Conservation (phyloP, 2,113 vertebrate species). For the Nettapus auritus region DNA sequence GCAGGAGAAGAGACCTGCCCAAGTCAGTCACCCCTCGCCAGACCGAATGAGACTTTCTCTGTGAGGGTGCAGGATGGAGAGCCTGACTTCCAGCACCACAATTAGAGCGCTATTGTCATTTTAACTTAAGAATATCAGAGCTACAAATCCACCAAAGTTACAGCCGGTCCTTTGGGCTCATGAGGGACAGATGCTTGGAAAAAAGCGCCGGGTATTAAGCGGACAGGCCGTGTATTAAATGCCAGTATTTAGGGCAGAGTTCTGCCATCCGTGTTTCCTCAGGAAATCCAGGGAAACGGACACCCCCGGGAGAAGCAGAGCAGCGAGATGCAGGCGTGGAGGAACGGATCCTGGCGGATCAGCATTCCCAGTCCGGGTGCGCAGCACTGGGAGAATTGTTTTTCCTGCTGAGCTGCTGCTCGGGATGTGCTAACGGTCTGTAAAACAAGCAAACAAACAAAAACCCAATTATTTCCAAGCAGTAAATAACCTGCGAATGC, state of each 20-base stretch:
- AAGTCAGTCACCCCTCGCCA: background rate
- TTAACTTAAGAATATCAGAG: background rate
- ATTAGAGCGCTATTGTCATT: background rate
- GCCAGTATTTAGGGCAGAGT: background rate
- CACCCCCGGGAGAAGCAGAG: no score
- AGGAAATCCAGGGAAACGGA: no score
- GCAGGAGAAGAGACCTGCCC: background rate
- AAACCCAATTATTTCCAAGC: background rate
- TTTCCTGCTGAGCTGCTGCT: background rate
- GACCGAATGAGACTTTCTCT: background rate
- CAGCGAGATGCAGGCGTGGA: no score
- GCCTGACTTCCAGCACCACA: background rate
- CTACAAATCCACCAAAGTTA: background rate
- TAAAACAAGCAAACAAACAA: fast-evolving
- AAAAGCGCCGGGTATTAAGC: background rate
- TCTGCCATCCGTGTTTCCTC: background rate
- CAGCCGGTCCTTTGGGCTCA: background rate
- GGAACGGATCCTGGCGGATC: no score
- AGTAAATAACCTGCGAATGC: background rate
- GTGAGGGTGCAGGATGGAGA: background rate
- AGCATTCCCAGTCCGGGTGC: no score
- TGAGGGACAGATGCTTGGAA: background rate
- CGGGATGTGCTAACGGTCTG: background rate
- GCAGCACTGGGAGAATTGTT: background rate
- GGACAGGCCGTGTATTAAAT: background rate